Conservation (phyloP, 1,140 invertebrate species). For the Drosophila santomea region DNA sequence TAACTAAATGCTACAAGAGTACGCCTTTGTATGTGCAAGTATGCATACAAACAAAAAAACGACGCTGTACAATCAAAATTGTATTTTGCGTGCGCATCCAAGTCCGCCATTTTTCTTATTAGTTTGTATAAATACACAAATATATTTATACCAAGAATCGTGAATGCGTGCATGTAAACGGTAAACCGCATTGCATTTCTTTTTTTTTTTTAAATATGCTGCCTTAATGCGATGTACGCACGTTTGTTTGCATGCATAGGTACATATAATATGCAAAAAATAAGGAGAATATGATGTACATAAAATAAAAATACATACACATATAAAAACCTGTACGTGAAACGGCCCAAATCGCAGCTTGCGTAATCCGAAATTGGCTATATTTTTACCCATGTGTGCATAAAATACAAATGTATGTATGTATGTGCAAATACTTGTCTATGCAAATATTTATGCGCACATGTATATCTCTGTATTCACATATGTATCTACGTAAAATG, state of each 20-base stretch:
- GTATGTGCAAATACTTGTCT: conserved; percentile 17
- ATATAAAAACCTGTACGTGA: conserved; percentile 47
- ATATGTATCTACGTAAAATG: conserved; percentile 12
- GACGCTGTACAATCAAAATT: conserved; percentile 61
- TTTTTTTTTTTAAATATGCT: background rate
- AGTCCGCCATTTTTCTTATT: conserved; percentile 74
- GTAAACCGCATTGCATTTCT: conserved; percentile 6
- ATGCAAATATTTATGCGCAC: conserved; percentile 18
- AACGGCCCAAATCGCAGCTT: conserved; percentile 45
- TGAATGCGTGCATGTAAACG: conserved; percentile 6
- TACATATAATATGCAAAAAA: background rate
- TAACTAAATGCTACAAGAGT: conserved; percentile 33
- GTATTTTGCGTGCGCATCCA: conserved; percentile 80
- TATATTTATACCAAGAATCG: conserved; percentile 24
- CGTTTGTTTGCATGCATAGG: conserved; percentile 16
- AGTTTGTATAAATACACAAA: conserved; percentile 52
- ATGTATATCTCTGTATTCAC: conserved; percentile 25
- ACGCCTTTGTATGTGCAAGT: conserved; percentile 17
- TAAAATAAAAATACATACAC: conserved; percentile 2
- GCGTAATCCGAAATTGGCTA: conserved; percentile 67
- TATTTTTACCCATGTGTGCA: conserved; percentile 30
- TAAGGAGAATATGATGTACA: too few species aligned
- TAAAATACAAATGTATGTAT: conserved; percentile 18
- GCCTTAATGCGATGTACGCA: conserved; percentile 7
- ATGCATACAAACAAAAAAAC: conserved; percentile 50